phyloP scores from a whole-genome alignment of 1,140 invertebrate genomes.

The Maniola jurtina region DNA sequence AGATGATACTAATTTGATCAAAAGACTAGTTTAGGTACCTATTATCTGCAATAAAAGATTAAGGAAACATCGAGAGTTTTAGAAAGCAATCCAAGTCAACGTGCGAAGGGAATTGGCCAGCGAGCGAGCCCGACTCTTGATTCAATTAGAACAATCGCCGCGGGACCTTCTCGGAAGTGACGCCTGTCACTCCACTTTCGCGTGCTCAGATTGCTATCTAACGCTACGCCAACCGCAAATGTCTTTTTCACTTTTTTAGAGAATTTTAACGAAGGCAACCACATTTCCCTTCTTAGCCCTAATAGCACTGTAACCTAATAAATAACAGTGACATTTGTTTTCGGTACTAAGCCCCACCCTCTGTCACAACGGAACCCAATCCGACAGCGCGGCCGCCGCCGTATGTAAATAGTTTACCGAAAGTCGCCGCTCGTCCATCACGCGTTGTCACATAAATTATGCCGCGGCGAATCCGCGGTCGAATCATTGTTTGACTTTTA shows the following conservation, averaged over 20 bases:
- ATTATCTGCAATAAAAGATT: background rate
- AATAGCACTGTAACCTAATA: constrained; percentile 73
- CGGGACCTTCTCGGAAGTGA: constrained; percentile 44
- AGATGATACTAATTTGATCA: too few species aligned
- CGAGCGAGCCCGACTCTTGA: constrained; percentile 44
- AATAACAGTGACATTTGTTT: constrained; percentile 78
- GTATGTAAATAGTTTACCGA: constrained; percentile 78
- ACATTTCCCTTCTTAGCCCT: constrained; percentile 63
- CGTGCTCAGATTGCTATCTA: constrained; percentile 29
- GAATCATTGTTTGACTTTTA: constrained; percentile 79
- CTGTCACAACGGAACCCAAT: constrained; percentile 73
- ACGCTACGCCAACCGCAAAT: background rate
- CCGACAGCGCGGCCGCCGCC: constrained; percentile 66
- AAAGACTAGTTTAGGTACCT: constrained; percentile 3
- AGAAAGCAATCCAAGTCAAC: constrained; percentile 67
- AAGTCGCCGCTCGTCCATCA: constrained; percentile 78
- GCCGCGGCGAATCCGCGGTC: constrained; percentile 77
- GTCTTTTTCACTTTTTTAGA: constrained; percentile 17
- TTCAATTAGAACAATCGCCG: constrained; percentile 65
- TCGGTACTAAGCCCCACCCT: constrained; percentile 76
- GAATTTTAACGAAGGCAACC: constrained; percentile 16
- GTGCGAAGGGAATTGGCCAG: constrained; percentile 61
- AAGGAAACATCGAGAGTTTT: constrained; percentile 33
- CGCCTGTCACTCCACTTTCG: constrained; percentile 36
- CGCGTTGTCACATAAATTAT: constrained; percentile 78